These are phyloP conservation scores for Anoncus sp. DNA, from an alignment of 2,888 invertebrate genomes.

Conservation along the genomic window DNA sequence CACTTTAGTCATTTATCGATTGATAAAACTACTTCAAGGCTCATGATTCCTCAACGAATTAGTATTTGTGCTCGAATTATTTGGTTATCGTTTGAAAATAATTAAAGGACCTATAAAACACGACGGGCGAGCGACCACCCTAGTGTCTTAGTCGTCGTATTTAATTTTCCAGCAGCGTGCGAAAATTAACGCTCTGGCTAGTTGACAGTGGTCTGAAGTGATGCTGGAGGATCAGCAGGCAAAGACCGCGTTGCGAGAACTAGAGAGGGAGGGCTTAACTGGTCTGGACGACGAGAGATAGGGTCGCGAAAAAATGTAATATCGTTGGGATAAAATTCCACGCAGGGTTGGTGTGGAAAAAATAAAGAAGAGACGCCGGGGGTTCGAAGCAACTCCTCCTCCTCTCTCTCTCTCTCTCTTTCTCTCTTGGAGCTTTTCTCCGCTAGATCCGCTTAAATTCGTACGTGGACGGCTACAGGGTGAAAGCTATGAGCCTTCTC, in stretches of 20 bases:
- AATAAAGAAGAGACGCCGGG: conserved; percentile 18
- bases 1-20: not conserved
- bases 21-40: not conserved
- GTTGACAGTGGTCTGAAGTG: conserved; percentile 24
- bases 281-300: conserved; percentile 37
- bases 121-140: not conserved
- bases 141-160: conserved; percentile 11
- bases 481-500: conserved; percentile 33
- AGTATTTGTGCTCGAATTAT: conserved; percentile 3
- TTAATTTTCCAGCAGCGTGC: conserved; percentile 29
- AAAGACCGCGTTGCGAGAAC: conserved; percentile 10
- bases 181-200: conserved; percentile 41
- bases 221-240: conserved; percentile 17
- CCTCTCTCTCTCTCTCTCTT: conserved; percentile 6
- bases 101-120: not conserved
- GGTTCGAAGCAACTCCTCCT: conserved; percentile 20
- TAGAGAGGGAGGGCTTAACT: conserved; percentile 17
- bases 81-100: conserved; percentile 3
- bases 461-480: conserved; percentile 52
- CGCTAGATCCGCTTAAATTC: conserved; percentile 61
- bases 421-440: conserved; percentile 38
- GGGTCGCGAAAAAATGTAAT: conserved; percentile 59
- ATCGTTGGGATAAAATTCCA: conserved; percentile 59
- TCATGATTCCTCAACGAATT: not conserved
- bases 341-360: conserved; percentile 28